Evolutionary conservation across 2,113 vertebrate genomes (phyloP).

Genomic region (Elephantulus edwardii): DNA sequence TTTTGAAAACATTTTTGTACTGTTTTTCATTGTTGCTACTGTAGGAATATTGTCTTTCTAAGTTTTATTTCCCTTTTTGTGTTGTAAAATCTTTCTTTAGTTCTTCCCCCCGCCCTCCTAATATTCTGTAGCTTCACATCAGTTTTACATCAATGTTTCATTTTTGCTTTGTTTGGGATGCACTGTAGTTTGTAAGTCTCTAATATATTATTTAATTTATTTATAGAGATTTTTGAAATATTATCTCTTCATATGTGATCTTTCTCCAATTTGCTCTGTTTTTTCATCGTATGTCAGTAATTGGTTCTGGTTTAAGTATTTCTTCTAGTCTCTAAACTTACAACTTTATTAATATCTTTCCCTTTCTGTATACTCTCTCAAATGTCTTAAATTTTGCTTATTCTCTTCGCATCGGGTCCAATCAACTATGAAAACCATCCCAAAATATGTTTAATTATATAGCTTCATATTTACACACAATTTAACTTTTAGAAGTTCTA

Average conservation of each 20-base stretch:
- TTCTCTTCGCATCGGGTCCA: not conserved
- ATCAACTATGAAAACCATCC: not conserved
- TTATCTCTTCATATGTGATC: not conserved
- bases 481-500: not conserved
- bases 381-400: not conserved
- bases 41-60: rapidly evolving
- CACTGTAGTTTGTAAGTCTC: too few relatives aligned
- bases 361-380: not conserved
- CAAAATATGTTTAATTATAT: not conserved
- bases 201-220: too few relatives aligned
- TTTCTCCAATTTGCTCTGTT: not conserved
- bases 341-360: not conserved
- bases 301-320: not conserved
- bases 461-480: not conserved
- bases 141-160: not conserved
- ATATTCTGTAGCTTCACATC: too few relatives aligned
- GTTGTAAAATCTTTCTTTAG: too few relatives aligned
- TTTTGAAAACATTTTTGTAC: too few relatives aligned
- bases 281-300: not conserved
- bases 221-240: not conserved
- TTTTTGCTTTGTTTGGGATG: not conserved
- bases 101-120: not conserved
- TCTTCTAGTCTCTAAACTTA: too few relatives aligned
- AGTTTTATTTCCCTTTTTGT: not conserved
- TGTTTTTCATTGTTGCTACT: too few relatives aligned